Evolutionary conservation across 2,888 invertebrate genomes (phyloP).

Genomic region (Poecilus cupreus): DNA sequence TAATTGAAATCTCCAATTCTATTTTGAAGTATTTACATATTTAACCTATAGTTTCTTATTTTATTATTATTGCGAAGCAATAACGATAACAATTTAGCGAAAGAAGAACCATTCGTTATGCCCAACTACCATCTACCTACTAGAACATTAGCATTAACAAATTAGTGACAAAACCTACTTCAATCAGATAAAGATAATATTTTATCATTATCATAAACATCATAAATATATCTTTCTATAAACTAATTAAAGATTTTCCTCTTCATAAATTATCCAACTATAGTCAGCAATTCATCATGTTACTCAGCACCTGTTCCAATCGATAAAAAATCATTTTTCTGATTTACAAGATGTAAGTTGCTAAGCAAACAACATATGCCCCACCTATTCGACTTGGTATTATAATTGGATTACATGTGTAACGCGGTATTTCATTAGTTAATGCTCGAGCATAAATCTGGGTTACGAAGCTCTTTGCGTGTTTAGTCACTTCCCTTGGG

Average conservation of each 20-base stretch:
- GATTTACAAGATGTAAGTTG: slow-evolving; percentile 17
- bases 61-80: no score
- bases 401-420: slow-evolving; percentile 31
- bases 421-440: neutral
- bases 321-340: neutral
- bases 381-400: slow-evolving; percentile 10
- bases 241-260: neutral
- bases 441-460: slow-evolving; percentile 20
- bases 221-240: neutral
- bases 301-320: neutral
- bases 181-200: neutral
- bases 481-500: neutral
- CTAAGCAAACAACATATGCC: slow-evolving; percentile 5
- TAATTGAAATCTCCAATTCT: no score
- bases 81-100: neutral
- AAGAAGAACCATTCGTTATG: neutral
- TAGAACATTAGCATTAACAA: neutral
- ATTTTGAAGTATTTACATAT: no score
- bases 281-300: neutral
- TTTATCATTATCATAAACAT: neutral
- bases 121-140: neutral
- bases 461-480: neutral
- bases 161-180: neutral
- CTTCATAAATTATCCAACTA: neutral
- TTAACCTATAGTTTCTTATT: no score